phyloP scores from a whole-genome alignment of 1,140 invertebrate species.

The Panagrolaimus sp. region DNA sequence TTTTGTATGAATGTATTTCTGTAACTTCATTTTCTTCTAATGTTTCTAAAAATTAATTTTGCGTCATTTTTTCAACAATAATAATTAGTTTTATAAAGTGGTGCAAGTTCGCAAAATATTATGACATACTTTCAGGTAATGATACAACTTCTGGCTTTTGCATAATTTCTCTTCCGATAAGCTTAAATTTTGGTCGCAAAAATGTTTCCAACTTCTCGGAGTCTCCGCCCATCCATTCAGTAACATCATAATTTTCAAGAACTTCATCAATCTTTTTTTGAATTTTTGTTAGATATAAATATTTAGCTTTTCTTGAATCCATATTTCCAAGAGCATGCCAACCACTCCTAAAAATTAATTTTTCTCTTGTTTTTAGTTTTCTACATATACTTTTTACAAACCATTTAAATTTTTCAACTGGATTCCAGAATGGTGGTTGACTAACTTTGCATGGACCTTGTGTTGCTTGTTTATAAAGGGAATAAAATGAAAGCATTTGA shows the following conservation, averaged over 20 bases:
- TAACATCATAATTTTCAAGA: background rate
- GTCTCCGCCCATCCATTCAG: background rate
- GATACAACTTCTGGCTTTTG: background rate
- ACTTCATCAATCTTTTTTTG: conserved; percentile 22
- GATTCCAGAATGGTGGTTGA: conserved; percentile 83
- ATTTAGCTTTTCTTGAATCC: conserved; percentile 14
- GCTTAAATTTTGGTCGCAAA: conserved; percentile 8
- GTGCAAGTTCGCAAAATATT: too few relatives aligned
- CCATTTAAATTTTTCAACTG: conserved; percentile 81
- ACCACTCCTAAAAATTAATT: conserved; percentile 22
- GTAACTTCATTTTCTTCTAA: too few relatives aligned
- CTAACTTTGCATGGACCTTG: conserved; percentile 73
- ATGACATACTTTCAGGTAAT: too few relatives aligned
- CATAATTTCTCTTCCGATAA: background rate
- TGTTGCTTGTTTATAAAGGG: conserved; percentile 87
- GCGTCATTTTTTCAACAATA: too few relatives aligned
- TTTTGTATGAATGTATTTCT: too few relatives aligned
- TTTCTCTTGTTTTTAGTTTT: background rate
- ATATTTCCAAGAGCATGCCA: conserved; percentile 12
- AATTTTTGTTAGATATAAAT: conserved; percentile 20
- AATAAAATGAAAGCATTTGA: conserved; percentile 86
- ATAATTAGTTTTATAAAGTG: too few relatives aligned
- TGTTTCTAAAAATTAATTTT: too few relatives aligned
- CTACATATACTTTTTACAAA: background rate
- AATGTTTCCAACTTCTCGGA: background rate